Conservation (phyloP, 2,113 vertebrate species). For the Petaurus breviceps region DNA sequence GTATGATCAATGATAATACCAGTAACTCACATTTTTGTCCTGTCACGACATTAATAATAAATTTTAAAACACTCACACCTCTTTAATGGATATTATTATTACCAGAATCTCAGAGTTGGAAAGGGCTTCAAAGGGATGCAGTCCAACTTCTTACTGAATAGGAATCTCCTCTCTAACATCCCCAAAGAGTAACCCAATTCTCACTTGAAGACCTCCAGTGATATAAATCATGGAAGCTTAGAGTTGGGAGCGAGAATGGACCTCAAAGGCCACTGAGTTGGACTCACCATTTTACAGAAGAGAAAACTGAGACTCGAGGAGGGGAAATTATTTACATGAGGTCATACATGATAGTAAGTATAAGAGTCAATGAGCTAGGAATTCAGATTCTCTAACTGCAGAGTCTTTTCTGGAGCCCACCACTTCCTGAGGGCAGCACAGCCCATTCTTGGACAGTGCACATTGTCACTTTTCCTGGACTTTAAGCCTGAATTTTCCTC, state of each 20-base stretch:
- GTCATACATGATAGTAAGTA: neutral
- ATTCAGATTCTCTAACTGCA: neutral
- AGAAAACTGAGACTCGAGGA: too few species aligned
- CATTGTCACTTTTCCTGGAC: neutral
- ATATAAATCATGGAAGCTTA: neutral
- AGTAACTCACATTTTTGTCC: neutral
- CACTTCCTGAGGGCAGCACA: neutral
- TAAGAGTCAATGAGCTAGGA: neutral
- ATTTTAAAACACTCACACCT: neutral
- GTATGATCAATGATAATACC: neutral
- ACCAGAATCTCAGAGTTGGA: neutral
- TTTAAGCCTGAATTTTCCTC: neutral
- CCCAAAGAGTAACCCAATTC: neutral
- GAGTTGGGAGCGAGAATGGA: too few species aligned
- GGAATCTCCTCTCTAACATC: neutral
- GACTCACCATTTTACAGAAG: too few species aligned
- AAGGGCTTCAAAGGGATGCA: neutral
- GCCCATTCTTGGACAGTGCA: neutral
- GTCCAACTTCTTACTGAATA: neutral
- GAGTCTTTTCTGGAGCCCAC: neutral
- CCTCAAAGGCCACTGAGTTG: neutral
- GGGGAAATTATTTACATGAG: neutral
- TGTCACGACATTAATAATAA: neutral
- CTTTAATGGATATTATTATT: neutral
- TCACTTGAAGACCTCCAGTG: too few species aligned